Conservation (phyloP, 2,888 invertebrate genomes). For the Panorpa germanica region DNA sequence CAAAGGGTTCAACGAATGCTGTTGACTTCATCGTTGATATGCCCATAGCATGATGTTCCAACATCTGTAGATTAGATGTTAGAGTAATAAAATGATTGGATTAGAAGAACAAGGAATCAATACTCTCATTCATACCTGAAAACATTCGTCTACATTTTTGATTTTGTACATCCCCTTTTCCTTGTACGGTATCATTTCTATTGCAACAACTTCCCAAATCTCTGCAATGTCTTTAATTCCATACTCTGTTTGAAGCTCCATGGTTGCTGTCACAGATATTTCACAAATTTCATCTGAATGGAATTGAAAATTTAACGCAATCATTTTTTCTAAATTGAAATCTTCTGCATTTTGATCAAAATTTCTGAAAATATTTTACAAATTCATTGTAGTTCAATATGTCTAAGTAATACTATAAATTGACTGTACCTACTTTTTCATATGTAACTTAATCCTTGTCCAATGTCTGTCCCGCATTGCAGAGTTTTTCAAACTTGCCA, state of each 20-base stretch:
- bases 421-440: slow-evolving; percentile 32
- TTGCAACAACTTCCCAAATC: slow-evolving; percentile 51
- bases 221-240: slow-evolving; percentile 48
- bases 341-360: slow-evolving; percentile 63
- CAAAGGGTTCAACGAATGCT: slow-evolving; percentile 70
- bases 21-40: slow-evolving; percentile 78
- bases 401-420: slow-evolving; percentile 3
- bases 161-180: slow-evolving; percentile 49
- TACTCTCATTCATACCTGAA: slow-evolving; percentile 26
- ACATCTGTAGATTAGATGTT: slow-evolving; percentile 20
- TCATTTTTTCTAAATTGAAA: slow-evolving; percentile 66
- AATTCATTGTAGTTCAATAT: slow-evolving; percentile 4
- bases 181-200: slow-evolving; percentile 55
- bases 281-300: slow-evolving; percentile 68
- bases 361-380: slow-evolving; percentile 26
- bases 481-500: slow-evolving; percentile 65
- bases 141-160: slow-evolving; percentile 59
- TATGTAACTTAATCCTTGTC: slow-evolving; percentile 50
- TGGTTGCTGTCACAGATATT: slow-evolving; percentile 72
- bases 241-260: slow-evolving; percentile 73
- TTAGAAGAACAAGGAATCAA: slow-evolving; percentile 8
- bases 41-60: slow-evolving; percentile 74
- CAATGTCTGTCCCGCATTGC: slow-evolving; percentile 74
- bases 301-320: slow-evolving; percentile 63
- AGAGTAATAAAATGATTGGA: neutral